Conservation (phyloP, 2,888 invertebrate species). For the Xestia c-nigrum region DNA sequence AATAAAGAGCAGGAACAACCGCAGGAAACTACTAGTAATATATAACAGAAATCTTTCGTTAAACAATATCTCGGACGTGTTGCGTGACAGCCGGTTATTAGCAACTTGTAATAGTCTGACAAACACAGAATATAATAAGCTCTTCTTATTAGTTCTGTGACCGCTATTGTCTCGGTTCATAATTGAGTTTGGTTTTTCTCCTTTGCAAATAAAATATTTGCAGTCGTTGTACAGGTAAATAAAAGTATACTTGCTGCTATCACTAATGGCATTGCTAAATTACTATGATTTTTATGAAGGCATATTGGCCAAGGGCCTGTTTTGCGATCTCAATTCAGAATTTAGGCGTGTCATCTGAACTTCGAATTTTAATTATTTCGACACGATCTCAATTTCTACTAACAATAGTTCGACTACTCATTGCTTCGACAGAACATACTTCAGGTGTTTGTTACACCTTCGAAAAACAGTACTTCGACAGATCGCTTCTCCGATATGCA, state of each 20-base stretch:
- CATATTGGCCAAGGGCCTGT: background rate
- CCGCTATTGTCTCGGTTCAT: slow-evolving; percentile 14
- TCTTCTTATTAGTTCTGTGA: slow-evolving; percentile 39
- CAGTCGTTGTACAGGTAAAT: background rate
- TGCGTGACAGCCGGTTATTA: slow-evolving; percentile 40
- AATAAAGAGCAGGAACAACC: no score
- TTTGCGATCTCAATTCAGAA: no score
- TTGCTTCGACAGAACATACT: no score
- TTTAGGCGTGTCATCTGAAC: no score
- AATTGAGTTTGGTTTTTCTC: slow-evolving; percentile 22
- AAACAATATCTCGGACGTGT: slow-evolving; percentile 17
- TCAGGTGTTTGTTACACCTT: no score
- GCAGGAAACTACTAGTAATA: no score
- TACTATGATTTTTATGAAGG: background rate
- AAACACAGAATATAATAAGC: slow-evolving; percentile 44
- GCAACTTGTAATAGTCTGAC: slow-evolving; percentile 33
- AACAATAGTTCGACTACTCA: no score
- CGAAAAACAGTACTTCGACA: no score
- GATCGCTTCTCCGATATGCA: no score
- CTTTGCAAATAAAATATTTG: slow-evolving; percentile 3
- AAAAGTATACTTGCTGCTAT: background rate
- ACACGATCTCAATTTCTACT: no score
- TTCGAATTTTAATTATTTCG: no score
- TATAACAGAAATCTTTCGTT: slow-evolving; percentile 10
- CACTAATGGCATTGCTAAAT: background rate